Base-by-base conservation (phyloP, 2,113 vertebrate genomes). In the Tretioscincus oriximinensis region DNA sequence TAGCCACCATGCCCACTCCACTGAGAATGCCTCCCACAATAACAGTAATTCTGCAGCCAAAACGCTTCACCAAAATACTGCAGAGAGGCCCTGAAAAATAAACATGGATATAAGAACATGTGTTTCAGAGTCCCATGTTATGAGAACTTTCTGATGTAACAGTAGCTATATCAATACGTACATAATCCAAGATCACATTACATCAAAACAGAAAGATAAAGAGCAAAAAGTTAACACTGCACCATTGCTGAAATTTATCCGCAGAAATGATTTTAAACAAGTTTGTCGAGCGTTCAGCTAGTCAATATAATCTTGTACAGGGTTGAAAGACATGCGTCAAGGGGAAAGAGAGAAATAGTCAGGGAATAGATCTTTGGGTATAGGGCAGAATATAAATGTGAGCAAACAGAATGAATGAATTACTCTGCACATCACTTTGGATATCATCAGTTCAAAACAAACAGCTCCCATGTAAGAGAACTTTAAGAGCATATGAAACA, bases 11-110 rank as follows among this genome's bases (percentile, higher is more conserved):
- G 69, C 98, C 97, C 16, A 97, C 81, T 1, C 97, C 94, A 9
- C 97, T 97, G 90, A 99, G 93, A 81, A 98, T 81, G 1, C 98
- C 98, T 0, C 98, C 98, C 29, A 97, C 70, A 94, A 99, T 99
- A 81, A 97, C 94, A 0, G 92, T 95, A 31, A 87, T 88, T 47
- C 98, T 88, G 93, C 97, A 99, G 90, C 98, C 97, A 6, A 98
- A 94, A 16, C 77, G 89, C 86, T 93, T 95, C 92, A 99, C 96
- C 93, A 99, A 71, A 83, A 99, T 76, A 82, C 97, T 97, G 73
- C 98, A 99, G 18, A 99, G 91, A 16, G 98, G 98, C 58, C 98
- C 98, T 99, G 93, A 22, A 77, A 77, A 72, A 24, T 14, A 77
- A 71, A 73, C 41, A 49, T 16, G 8, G 79, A 14, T 1, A 63